A percentile compares a stretch with the other conserved stretches of the same genome.
phyloP scores from a whole-genome alignment of 1,140 invertebrate genomes.

The Planococcus citri region DNA sequence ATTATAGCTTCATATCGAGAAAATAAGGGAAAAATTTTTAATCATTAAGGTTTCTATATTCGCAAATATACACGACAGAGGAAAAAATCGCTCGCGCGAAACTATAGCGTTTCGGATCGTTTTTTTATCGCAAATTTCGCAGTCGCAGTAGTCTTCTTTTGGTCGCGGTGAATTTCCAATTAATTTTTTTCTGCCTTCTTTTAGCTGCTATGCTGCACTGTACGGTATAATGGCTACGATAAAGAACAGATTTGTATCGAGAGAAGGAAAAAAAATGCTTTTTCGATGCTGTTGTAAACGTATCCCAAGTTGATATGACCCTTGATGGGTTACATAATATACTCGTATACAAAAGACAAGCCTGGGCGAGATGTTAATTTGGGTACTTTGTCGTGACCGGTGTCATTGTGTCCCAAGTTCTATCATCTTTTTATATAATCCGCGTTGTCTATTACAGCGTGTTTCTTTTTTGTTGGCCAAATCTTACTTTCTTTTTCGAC shows the following conservation, averaged over 20 bases:
- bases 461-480: not conserved
- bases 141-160: not conserved
- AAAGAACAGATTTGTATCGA: not conserved
- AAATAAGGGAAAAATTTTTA: conserved; percentile 2
- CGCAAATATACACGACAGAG: not conserved
- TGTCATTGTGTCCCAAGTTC: not conserved
- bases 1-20: not conserved
- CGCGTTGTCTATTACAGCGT: not conserved
- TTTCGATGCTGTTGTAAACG: not conserved
- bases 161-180: not conserved
- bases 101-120: not conserved
- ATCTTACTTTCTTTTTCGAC: not conserved
- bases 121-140: not conserved
- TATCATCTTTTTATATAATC: not conserved
- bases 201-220: not conserved
- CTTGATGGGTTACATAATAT: not conserved
- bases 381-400: not conserved
- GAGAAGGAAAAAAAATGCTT: not conserved
- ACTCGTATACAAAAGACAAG: too few relatives aligned
- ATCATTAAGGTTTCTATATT: not conserved
- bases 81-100: not conserved
- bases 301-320: not conserved
- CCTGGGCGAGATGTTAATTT: not conserved
- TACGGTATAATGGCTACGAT: not conserved
- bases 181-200: not conserved